Base-by-base conservation (phyloP, 2,888 invertebrate species). In the Microctonus aethiopoides region DNA sequence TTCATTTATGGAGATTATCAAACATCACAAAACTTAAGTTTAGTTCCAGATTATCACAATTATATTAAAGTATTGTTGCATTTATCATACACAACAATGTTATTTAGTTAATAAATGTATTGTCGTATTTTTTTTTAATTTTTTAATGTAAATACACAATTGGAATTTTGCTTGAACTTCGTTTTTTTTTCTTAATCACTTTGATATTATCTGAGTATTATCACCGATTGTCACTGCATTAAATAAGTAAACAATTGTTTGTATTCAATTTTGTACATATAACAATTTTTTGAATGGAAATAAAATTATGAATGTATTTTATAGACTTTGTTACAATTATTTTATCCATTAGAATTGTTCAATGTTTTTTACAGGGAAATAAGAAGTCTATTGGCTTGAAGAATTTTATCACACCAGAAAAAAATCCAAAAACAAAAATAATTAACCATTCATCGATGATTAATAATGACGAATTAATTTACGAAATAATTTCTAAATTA, bases 61-160 rank as follows among this genome's bases (percentile, higher is more conserved):
- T 20, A 54, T 24, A 54, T 24, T 52, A 13, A 22, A 11, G 24
- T 26, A 24, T 13, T 11, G 11, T 26, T 62, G 63, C 63, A 62
- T 52, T 26, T 24, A 24, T 60, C 51, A 46, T 46, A 69, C 54
- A 39, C 20, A 59, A 68, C 46, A 46, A 61, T 16, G 63, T 41
- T 69, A 54, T 11, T 66, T 67, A 72, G 63, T 67, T 70, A 72
- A 70, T 72, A 75, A 70, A 74, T 74, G 73, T 75, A 75, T 76
- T 76, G 74, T 63, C 71, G 54, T 73, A 67, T 68, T n/a, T 54
- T 54, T 68, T n/a, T 54, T 54, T 54, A 26, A 13, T n/a, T 13
- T 54, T 29, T 56, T 65, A 67, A 76, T 80, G 79, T 78, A 81
- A 79, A 80, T 77, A 78, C 67, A 73, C 71, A 68, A 59, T 65